These are phyloP conservation scores for Micronycteris hirsuta DNA, from an alignment of 2,113 vertebrate genomes.

Conservation along the genomic window DNA sequence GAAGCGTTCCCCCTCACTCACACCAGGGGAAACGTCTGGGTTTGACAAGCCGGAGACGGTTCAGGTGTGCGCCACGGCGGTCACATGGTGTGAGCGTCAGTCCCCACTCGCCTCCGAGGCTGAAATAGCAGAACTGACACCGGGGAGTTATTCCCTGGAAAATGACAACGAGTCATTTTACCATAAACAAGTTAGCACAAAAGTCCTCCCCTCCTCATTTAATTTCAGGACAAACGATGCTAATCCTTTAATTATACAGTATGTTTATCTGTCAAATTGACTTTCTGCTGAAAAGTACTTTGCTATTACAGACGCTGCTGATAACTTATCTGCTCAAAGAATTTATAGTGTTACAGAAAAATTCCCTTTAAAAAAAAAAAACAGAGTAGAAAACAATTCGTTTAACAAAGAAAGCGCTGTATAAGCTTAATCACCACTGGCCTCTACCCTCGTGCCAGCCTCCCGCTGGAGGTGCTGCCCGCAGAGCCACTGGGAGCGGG, in stretches of 20 bases:
- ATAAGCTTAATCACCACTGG: neutral
- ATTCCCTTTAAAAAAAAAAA: neutral
- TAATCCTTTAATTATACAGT: conserved; percentile 82
- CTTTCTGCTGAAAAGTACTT: conserved; percentile 67
- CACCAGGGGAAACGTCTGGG: neutral
- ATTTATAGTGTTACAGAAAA: conserved; percentile 10
- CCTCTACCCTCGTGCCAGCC: neutral
- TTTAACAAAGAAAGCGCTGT: conserved; percentile 50
- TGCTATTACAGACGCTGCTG: conserved; percentile 51
- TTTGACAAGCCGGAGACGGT: conserved; percentile 30
- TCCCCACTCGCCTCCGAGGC: conserved; percentile 27
- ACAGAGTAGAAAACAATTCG: conserved; percentile 37
- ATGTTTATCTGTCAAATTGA: conserved; percentile 75
- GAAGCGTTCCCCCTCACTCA: neutral
- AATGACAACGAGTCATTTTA: conserved; percentile 60
- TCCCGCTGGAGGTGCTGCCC: neutral
- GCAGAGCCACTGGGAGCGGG: neutral
- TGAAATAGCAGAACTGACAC: conserved; percentile 41
- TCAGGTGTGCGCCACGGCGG: conserved; percentile 48
- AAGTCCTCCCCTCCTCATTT: conserved; percentile 55
- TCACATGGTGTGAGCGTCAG: neutral
- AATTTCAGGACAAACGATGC: conserved; percentile 70
- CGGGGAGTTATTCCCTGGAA: conserved; percentile 51
- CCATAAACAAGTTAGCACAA: conserved; percentile 73
- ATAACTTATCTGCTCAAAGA: conserved; percentile 53